A percentile compares a stretch with the other conserved stretches of the same genome.
Conservation (phyloP, 1,140 invertebrate genomes). For the Ostrea edulis region DNA sequence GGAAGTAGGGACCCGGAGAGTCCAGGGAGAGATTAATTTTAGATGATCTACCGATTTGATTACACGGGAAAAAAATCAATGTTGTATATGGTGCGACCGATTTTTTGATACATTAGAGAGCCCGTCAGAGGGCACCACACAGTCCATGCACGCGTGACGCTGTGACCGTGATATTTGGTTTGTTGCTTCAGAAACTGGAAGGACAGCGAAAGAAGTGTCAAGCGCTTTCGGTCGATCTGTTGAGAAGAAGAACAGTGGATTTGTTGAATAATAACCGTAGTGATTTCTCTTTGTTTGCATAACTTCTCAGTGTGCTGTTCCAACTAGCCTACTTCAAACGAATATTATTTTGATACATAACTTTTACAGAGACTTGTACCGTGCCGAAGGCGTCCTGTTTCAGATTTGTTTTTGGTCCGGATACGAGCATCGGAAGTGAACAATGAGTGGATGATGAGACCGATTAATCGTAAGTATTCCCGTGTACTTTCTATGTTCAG, state of each 20-base stretch:
- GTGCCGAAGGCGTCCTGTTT: background rate
- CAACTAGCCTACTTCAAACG: too few species aligned
- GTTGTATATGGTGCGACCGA: background rate
- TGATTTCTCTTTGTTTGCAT: too few species aligned
- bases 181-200: too few species aligned
- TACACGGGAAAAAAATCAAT: constrained; percentile 23
- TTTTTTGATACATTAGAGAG: too few species aligned
- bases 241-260: too few species aligned
- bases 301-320: too few species aligned
- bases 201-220: too few species aligned
- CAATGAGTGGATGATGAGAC: background rate
- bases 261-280: too few species aligned
- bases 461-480: background rate
- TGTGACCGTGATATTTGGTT: background rate
- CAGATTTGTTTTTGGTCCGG: too few species aligned
- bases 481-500: background rate
- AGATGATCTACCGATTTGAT: constrained; percentile 21
- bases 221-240: too few species aligned
- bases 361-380: background rate
- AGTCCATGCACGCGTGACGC: background rate
- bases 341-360: too few species aligned
- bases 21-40: constrained; percentile 22
- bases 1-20: background rate
- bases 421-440: background rate
- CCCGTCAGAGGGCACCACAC: background rate